Evolutionary conservation across 1,140 invertebrate species (phyloP), one percentile per base, ranked within the genome.

Genomic region (Drosophila quadrilineata): DNA sequence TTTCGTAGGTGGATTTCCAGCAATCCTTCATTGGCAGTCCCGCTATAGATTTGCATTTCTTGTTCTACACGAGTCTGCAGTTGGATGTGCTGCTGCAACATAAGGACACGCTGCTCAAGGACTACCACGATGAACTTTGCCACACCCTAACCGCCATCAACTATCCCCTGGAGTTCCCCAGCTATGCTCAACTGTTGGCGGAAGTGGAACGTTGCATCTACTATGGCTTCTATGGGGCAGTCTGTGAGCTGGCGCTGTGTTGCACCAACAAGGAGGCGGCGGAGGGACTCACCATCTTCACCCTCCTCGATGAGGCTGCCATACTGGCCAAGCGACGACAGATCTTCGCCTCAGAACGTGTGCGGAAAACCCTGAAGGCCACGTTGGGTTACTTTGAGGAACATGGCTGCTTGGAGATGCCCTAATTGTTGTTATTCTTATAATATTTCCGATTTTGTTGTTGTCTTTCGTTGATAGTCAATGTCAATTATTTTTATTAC

Each of bases 1-100:
- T 56, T 57, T 35, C 10, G n/a, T n/a, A 89, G 87, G 66, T 89
- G 26, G 88, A 89, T 29, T 89, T 87, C 66, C 88, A 89, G 38
- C 58, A 71, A 9, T 65, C 52, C 26, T 88, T 63, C 22, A 14
- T 69, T 43, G 85, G 65, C 8, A 88, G 79, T 10, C 75, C 75
- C 6, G 85, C 76, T 1, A 54, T 87, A 1, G 88, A 89, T 69
- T 6, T 89, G 4, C 54, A 85, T 12, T 87, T 71, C 43, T 67
- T 89, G 8, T 70, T 87, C 4, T 66, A 77, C 36, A 89, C 88
- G 26, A 88, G 87, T 33, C 19, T 88, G 2, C 65, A 75, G 17
- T 28, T 71, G 22, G 63, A 79, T 3, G 46, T 88, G 5, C 40
- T 88, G 5, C 36, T 72, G 0, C 53, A 88, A 17, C 38, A 90